Evolutionary conservation across 2,888 invertebrate genomes (phyloP).

Genomic region (Drosophila paranaensis): DNA sequence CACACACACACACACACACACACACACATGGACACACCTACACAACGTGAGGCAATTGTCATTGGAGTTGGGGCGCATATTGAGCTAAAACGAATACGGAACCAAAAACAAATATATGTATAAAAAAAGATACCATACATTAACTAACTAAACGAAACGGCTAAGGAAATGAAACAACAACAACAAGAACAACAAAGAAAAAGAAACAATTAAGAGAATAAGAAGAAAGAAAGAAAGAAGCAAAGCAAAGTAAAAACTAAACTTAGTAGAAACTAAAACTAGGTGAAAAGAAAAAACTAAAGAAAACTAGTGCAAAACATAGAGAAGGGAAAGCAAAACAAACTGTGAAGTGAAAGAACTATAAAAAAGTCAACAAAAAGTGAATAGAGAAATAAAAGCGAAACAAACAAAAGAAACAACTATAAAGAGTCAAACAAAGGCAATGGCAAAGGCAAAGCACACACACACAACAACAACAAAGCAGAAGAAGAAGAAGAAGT

Average conservation of each 20-base stretch:
- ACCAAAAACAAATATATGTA: constrained; percentile 4
- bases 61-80: constrained; percentile 84
- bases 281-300: background rate
- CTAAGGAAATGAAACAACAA: constrained; percentile 29
- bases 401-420: background rate
- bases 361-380: background rate
- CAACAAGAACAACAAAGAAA: background rate
- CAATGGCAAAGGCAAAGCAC: background rate
- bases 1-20: constrained; percentile 14
- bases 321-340: too few species aligned
- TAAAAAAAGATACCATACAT: background rate
- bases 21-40: constrained; percentile 10
- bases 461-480: background rate
- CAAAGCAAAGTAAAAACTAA: constrained; percentile 10
- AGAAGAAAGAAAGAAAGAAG: background rate
- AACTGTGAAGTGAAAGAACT: constrained; percentile 5
- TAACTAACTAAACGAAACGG: constrained; percentile 2
- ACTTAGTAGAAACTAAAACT: constrained; percentile 5
- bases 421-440: background rate
- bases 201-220: too few species aligned
- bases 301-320: background rate
- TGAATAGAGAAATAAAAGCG: background rate
- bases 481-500: background rate
- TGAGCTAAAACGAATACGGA: constrained; percentile 44
- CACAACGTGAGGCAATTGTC: constrained; percentile 28